These are phyloP conservation scores for Rhinatrema bivittatum DNA, from an alignment of 2,797 vertebrate species.

Conservation along the genomic window DNA sequence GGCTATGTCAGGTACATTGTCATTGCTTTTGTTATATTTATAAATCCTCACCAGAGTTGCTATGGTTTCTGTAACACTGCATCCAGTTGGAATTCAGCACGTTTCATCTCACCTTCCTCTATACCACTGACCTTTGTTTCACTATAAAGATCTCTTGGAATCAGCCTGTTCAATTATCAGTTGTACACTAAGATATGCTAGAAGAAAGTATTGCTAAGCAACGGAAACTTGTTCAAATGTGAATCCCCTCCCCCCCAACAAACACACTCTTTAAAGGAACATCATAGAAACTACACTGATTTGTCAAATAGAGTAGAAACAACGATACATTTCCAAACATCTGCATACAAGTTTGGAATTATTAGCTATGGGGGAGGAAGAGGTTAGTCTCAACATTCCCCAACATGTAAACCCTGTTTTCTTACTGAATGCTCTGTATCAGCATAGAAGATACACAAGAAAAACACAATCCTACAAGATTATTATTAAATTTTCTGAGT, in stretches of 20 bases:
- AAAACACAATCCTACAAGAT: too few relatives aligned
- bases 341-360: too few relatives aligned
- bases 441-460: too few relatives aligned
- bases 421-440: too few relatives aligned
- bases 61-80: conserved; percentile 20
- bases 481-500: too few relatives aligned
- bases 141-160: conserved; percentile 19
- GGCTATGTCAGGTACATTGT: conserved; percentile 18
- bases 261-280: conserved; percentile 13
- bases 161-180: conserved; percentile 24
- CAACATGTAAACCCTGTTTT: too few relatives aligned
- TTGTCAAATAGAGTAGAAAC: conserved; percentile 26
- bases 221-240: conserved; percentile 15
- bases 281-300: conserved; percentile 19
- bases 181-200: conserved; percentile 3
- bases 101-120: conserved; percentile 30
- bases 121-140: conserved; percentile 28
- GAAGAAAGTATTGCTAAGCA: conserved; percentile 15
- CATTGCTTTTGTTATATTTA: conserved; percentile 20
- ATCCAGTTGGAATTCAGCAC: conserved; percentile 14
- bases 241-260: conserved; percentile 15
- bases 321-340: too few relatives aligned
- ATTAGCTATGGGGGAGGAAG: too few relatives aligned
- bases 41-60: conserved; percentile 18
- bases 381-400: too few relatives aligned